Evolutionary conservation across 2,797 vertebrate species (phyloP), one percentile per base, ranked within the genome.

Genomic region (Acrocephalus scirpaceus): DNA sequence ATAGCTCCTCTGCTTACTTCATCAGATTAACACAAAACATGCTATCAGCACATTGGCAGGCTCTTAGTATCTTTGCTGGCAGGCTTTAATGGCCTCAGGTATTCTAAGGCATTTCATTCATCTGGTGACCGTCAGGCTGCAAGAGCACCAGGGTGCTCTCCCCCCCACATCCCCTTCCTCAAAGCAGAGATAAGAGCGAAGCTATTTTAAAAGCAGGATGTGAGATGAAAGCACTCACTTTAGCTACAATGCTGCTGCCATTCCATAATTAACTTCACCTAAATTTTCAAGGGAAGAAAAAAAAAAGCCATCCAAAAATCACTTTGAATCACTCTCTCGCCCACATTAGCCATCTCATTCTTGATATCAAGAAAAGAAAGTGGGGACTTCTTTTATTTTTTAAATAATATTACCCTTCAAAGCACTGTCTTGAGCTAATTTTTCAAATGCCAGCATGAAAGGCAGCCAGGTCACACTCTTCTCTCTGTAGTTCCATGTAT

Each of bases 251-350:
- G 0, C 75, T 19, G 34, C 87, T 90, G 87, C 71, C 93, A 83
- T 93, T 93, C 93, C 87, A 58, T 94, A 95, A 97, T 97, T 96
- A 96, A 83, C 79, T 90, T 95, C 86, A 95, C 92, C 95, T 94
- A 86, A 54, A 86, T 88, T 96, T 96, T 96, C 90, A 97, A 96
- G 95, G 91, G 71, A 90, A 93, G 50, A 4, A 56, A 77, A 73
- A 73, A 73, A 75, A 38, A 25, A 36, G 40, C 25, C 23, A 56
- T 85, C 65, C 45, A 51, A 86, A 94, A 95, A 81, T 83, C 6
- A 86, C 82, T 86, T 85, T 79, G 83, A 69, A 58, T 69, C 69
- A 44, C n/a, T 78, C 57, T 51, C 75, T 42, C 62, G 6, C 89
- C 78, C 27, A 58, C 3, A 0, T 61, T 80, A 83, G 67, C 73